These are phyloP conservation scores for Globodera rostochiensis DNA, from an alignment of 1,140 invertebrate species.

Conservation along the genomic window DNA sequence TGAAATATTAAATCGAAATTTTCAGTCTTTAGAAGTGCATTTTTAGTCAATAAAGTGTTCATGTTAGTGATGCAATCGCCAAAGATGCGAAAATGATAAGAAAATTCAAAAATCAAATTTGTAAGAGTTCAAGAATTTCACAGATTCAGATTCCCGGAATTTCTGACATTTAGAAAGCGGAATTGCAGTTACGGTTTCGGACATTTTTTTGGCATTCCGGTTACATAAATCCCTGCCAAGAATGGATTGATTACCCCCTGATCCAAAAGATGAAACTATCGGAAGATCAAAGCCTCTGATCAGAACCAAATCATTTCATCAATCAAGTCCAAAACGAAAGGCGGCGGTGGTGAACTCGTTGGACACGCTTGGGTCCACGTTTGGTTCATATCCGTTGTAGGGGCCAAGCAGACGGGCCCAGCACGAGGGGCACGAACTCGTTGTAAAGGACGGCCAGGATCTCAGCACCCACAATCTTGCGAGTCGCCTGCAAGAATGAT, in stretches of 20 bases:
- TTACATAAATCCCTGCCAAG: no score
- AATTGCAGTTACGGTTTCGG: no score
- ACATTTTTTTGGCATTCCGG: no score
- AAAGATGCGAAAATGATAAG: no score
- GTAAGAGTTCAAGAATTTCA: no score
- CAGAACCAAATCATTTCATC: no score
- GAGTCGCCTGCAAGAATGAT: conserved; percentile 64
- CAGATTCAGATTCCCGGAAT: no score
- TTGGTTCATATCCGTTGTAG: conserved; percentile 70
- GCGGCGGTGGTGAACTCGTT: conserved; percentile 75
- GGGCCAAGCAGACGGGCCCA: conserved; percentile 65
- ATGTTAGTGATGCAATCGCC: no score
- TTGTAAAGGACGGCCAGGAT: conserved; percentile 61
- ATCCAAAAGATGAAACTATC: neutral
- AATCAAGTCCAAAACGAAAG: conserved; percentile 71
- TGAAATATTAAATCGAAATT: no score
- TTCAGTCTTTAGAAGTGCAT: neutral
- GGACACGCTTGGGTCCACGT: conserved; percentile 70
- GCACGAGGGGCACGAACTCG: conserved; percentile 55
- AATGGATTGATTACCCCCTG: no score
- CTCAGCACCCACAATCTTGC: conserved; percentile 70
- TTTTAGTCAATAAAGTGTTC: neutral
- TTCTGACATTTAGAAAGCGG: no score
- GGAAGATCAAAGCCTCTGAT: no score
- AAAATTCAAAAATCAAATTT: neutral